Evolutionary conservation across 2,797 vertebrate genomes (phyloP), one percentile per base, ranked within the genome.

Genomic region (Tamandua tetradactyla): DNA sequence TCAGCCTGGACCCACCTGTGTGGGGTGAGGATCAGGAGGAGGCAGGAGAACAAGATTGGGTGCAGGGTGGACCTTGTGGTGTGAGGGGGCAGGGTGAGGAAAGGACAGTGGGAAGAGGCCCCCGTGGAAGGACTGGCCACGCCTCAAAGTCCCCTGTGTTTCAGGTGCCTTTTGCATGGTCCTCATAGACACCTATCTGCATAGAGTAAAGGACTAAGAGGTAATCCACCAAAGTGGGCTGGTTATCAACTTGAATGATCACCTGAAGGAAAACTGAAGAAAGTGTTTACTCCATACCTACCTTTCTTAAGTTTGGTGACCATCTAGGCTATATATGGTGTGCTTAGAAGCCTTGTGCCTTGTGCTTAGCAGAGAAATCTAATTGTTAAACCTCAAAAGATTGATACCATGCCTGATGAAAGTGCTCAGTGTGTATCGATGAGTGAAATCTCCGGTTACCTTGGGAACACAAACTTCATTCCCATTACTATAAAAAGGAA

Each of bases 381-480:
- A 32, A 6, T 85, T 95, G 83, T 87, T 72, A 85, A 93, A 75
- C 55, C 44, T 57, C 68, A 87, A 44, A 74, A 78, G 78, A 81
- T 40, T 7, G 62, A 15, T 85, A 3, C 32, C 84, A 14, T 91
- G 71, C 76, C 76, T 4, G 4, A 11, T 69, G n/a, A 78, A 93
- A 84, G 37, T 47, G 44, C 57, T 40, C 18, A 2, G 27, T 84
- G 68, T 66, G 0, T 94, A 57, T 90, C 95, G 87, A 95, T 96
- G 66, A 97, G 71, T 55, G 52, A 93, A 88, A 59, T 35, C 94
- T 97, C 87, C 32, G 74, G 92, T 96, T 94, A 80, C 92, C 55
- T 74, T 95, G 84, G 95, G 59, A 96, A 96, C 94, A 59, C n/a
- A 84, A 76, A 71, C 62, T 5, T 92, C 86, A 93, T 96, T 97